phyloP scores from a whole-genome alignment of 2,113 vertebrate species.

The Cercopithecus mona region DNA sequence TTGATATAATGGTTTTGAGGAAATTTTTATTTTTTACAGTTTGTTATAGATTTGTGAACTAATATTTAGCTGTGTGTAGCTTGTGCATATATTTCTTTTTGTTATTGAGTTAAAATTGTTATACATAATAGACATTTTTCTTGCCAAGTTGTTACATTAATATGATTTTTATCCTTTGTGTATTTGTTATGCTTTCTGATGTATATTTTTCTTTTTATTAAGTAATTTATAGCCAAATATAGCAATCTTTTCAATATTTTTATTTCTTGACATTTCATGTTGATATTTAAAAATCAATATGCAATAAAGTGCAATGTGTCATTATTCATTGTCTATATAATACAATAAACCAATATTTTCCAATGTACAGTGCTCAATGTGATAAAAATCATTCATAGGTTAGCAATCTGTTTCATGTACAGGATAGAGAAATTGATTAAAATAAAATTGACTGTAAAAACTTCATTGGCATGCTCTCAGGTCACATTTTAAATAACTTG shows the following conservation, averaged over 20 bases:
- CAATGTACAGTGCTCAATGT: not conserved
- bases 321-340: not conserved
- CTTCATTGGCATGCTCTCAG: not conserved
- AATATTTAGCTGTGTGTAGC: not conserved
- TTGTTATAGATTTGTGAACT: not conserved
- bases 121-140: not conserved
- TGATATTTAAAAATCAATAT: not conserved
- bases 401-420: not conserved
- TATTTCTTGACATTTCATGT: not conserved
- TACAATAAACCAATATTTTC: not conserved
- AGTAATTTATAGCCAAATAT: not conserved
- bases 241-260: not conserved
- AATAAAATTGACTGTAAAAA: not conserved
- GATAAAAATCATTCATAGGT: not conserved
- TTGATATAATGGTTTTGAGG: not conserved
- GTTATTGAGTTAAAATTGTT: not conserved
- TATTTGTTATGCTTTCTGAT: not conserved
- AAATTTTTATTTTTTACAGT: not conserved
- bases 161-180: not conserved
- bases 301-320: not conserved
- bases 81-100: not conserved
- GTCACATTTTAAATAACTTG: not conserved
- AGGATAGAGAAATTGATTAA: not conserved
- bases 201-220: not conserved
- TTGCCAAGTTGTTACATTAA: not conserved